These are phyloP conservation scores for Chelon labrosus DNA, from an alignment of 2,797 vertebrate genomes.

Conservation along the genomic window DNA sequence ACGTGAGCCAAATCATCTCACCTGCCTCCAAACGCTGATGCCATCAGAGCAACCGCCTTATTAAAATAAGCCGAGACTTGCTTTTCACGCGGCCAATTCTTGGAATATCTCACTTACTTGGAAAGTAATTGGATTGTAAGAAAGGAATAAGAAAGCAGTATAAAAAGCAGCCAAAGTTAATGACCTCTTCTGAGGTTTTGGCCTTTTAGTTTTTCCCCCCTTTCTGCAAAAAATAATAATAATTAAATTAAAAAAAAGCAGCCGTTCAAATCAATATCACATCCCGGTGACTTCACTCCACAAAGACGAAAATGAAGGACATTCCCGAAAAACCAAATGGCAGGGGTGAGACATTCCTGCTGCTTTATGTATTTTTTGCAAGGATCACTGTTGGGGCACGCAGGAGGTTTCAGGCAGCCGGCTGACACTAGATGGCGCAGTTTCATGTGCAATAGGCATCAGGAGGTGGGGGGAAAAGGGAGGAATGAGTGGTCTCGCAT, in stretches of 20 bases:
- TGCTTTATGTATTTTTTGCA: slow-evolving; percentile 19
- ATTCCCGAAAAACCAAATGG: slow-evolving; percentile 48
- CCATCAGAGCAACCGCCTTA: not conserved
- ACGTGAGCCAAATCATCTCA: not conserved
- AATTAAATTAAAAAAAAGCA: too few relatives aligned
- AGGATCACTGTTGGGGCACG: not conserved
- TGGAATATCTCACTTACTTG: slow-evolving; percentile 17
- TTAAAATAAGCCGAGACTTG: slow-evolving; percentile 11
- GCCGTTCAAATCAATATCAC: slow-evolving; percentile 31
- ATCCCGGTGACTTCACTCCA: slow-evolving; percentile 38
- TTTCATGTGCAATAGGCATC: slow-evolving; percentile 71
- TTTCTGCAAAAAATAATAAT: slow-evolving; percentile 10
- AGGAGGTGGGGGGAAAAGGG: not conserved
- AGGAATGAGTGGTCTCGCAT: slow-evolving; percentile 29
- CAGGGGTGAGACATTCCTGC: slow-evolving; percentile 46
- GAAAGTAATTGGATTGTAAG: slow-evolving; percentile 15
- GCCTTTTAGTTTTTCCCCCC: not conserved
- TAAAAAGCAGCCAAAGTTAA: slow-evolving; percentile 21
- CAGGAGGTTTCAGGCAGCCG: not conserved
- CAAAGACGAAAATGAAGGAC: slow-evolving; percentile 37
- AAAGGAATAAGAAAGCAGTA: slow-evolving; percentile 14
- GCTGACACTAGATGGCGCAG: slow-evolving; percentile 83
- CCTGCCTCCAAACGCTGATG: slow-evolving; percentile 1
- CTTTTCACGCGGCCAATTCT: not conserved
- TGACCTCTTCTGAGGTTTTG: slow-evolving; percentile 3